Evolutionary conservation across 2,888 invertebrate species (phyloP).

Genomic region (Drosophila tanythrix): DNA sequence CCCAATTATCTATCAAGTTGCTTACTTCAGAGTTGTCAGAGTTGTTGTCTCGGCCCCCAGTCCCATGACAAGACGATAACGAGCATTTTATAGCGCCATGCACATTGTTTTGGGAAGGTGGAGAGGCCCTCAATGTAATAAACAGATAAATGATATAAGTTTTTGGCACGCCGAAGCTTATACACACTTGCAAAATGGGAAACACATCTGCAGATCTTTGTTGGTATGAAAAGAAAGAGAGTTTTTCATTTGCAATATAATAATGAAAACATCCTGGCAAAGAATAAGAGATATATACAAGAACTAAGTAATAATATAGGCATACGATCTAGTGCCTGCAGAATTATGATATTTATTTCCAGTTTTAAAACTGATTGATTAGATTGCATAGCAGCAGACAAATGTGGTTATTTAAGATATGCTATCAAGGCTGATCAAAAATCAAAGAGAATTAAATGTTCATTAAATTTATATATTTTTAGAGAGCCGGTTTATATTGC

Average conservation of each 20-base stretch:
- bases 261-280: not conserved
- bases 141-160: not conserved
- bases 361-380: not conserved
- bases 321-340: not conserved
- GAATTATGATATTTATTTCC: not conserved
- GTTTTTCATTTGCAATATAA: not conserved
- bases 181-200: not conserved
- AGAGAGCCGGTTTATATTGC: not conserved
- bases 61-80: slow-evolving; percentile 54
- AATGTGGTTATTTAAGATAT: not conserved
- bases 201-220: not conserved
- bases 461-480: not conserved
- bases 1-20: slow-evolving; percentile 64
- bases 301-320: not conserved
- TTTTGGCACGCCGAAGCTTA: not conserved
- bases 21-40: slow-evolving; percentile 7
- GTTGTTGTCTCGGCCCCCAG: not conserved
- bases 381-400: not conserved
- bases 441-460: not conserved
- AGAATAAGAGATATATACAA: not conserved
- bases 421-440: not conserved
- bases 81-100: slow-evolving; percentile 26
- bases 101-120: not conserved
- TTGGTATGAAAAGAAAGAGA: not conserved
- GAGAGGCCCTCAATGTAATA: not conserved